A percentile compares a stretch with the other conserved stretches of the same genome.
These are phyloP conservation scores for Brachypteracias leptosomus DNA, from an alignment of 2,113 vertebrate species.

Conservation along the genomic window DNA sequence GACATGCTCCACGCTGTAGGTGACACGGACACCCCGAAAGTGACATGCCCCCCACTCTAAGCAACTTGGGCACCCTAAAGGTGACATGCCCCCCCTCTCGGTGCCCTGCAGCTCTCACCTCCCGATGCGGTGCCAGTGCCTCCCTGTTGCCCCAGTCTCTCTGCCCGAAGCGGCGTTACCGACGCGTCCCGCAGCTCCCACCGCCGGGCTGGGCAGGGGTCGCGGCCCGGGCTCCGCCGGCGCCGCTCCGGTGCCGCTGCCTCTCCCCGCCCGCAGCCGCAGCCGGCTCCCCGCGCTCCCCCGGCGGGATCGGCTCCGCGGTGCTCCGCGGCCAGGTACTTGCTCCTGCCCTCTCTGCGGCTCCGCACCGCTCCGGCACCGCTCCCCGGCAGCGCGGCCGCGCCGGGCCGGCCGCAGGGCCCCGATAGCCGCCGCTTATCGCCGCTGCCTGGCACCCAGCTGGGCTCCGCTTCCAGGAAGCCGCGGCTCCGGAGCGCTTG, in stretches of 20 bases:
- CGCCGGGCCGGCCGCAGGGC: not conserved
- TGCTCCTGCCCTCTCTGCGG: not conserved
- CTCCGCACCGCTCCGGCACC: too few species aligned
- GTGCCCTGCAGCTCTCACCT: not conserved
- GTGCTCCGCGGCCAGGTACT: not conserved
- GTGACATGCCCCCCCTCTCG: too few species aligned
- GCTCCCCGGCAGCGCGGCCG: too few species aligned
- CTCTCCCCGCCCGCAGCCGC: not conserved
- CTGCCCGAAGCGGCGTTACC: not conserved
- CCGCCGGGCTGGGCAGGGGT: not conserved
- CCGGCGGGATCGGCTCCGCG: not conserved
- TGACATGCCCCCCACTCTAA: too few species aligned
- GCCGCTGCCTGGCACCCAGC: not conserved
- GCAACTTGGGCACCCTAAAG: too few species aligned
- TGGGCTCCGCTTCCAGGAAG: slow-evolving; percentile 48
- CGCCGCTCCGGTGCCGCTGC: not conserved
- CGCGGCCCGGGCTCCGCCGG: too few species aligned
- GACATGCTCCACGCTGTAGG: accelerated
- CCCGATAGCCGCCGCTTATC: slow-evolving; percentile 48
- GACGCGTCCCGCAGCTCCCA: not conserved
- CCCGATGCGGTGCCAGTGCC: not conserved
- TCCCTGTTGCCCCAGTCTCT: not conserved
- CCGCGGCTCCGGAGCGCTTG: not conserved
- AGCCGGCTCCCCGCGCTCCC: not conserved
- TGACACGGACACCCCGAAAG: not conserved